Conservation (phyloP, 2,113 vertebrate species). For the Psittacula cyanocephala region DNA sequence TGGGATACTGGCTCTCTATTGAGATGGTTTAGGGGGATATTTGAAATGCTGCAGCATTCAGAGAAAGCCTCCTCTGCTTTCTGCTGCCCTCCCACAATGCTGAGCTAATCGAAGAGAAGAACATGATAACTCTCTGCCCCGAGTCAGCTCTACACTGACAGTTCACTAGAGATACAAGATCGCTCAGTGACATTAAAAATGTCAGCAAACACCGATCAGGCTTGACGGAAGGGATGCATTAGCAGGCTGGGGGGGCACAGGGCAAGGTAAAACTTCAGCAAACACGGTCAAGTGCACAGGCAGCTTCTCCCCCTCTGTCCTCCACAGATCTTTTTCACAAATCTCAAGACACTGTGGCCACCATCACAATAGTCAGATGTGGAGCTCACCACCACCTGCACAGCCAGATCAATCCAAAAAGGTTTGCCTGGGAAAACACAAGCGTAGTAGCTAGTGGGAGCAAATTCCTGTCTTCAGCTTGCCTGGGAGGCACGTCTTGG, state of each 20-base stretch:
- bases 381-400: background rate
- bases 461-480: background rate
- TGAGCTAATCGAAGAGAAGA: constrained; percentile 56
- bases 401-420: background rate
- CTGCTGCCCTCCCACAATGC: constrained; percentile 34
- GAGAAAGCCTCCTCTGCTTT: constrained; percentile 27
- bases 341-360: background rate
- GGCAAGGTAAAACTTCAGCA: constrained; percentile 53
- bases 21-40: constrained; percentile 50
- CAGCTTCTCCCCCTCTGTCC: background rate
- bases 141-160: constrained; percentile 69
- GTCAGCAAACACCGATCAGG: constrained; percentile 65
- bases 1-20: background rate
- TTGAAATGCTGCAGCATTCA: constrained; percentile 40
- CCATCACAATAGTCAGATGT: background rate
- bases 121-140: constrained; percentile 66
- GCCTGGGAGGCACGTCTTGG: accelerated
- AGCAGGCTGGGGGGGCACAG: constrained; percentile 10
- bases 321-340: background rate
- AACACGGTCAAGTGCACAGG: background rate
- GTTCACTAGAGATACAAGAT: constrained; percentile 68
- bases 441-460: accelerated
- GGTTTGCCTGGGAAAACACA: background rate
- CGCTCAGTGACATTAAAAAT: constrained; percentile 76
- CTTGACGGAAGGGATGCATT: constrained; percentile 43